Evolutionary conservation across 2,797 vertebrate genomes (phyloP).

Genomic region (Glyptemys insculpta): DNA sequence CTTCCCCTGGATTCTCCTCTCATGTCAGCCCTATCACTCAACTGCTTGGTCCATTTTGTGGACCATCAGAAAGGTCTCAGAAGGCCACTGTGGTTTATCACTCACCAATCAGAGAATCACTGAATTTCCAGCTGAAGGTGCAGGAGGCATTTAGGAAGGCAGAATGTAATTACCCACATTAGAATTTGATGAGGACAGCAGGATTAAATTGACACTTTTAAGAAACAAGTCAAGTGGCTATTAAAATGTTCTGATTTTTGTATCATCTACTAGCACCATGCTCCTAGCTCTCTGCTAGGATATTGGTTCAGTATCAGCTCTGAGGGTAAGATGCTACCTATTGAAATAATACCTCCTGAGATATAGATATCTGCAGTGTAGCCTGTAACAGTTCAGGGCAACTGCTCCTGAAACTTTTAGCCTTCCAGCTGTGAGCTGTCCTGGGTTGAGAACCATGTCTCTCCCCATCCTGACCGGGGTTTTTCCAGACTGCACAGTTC

Average conservation of each 20-base stretch:
- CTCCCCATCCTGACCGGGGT: neutral
- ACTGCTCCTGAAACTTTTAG: neutral
- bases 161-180: neutral
- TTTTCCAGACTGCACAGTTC: neutral
- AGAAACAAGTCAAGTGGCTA: neutral
- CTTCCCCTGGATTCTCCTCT: neutral
- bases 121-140: neutral
- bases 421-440: neutral
- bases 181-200: neutral
- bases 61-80: neutral
- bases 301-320: neutral
- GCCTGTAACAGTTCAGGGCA: neutral
- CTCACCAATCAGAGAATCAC: neutral
- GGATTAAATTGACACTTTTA: neutral
- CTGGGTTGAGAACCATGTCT: too few relatives aligned
- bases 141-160: neutral
- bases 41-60: neutral
- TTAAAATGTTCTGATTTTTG: neutral
- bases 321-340: rapidly evolving
- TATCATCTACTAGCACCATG: neutral
- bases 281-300: neutral
- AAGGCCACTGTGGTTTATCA: neutral
- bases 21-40: neutral
- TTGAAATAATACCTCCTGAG: neutral
- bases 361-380: neutral